phyloP scores from a whole-genome alignment of 2,113 vertebrate species.

The Tachuris rubrigastra region DNA sequence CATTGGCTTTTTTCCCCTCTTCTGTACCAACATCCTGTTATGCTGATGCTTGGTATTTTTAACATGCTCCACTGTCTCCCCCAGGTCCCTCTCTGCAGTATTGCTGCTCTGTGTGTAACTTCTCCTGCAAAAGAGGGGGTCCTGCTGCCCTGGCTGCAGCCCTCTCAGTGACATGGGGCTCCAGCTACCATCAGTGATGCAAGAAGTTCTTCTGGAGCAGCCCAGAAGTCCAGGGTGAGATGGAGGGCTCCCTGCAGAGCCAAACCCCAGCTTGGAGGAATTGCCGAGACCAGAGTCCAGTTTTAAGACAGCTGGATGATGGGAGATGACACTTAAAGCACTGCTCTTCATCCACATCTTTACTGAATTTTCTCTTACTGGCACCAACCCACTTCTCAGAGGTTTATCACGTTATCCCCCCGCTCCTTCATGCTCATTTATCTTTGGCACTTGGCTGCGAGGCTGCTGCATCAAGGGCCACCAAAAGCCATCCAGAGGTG shows the following conservation, averaged over 20 bases:
- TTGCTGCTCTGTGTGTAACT: not conserved
- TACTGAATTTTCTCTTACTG: not conserved
- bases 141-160: not conserved
- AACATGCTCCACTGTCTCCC: slow-evolving; percentile 38
- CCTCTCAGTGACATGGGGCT: not conserved
- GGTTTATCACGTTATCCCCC: not conserved
- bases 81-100: slow-evolving; percentile 40
- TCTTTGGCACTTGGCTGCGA: not conserved
- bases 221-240: not conserved
- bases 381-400: not conserved
- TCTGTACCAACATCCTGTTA: not conserved
- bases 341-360: rapidly evolving
- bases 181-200: rapidly evolving
- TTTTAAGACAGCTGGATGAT: not conserved
- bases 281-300: not conserved
- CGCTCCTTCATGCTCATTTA: not conserved
- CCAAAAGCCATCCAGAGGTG: not conserved
- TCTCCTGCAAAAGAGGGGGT: not conserved
- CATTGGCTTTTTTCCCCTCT: not conserved
- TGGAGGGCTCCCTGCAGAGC: not conserved
- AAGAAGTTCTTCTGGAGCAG: not conserved
- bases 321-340: not conserved
- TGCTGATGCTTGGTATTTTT: not conserved
- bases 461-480: not conserved
- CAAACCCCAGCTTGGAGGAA: not conserved